Percentiles rank a stretch among this genome's conserved stretches.
These are phyloP conservation scores for Fringilla coelebs DNA, from an alignment of 2,797 vertebrate genomes.

Conservation along the genomic window DNA sequence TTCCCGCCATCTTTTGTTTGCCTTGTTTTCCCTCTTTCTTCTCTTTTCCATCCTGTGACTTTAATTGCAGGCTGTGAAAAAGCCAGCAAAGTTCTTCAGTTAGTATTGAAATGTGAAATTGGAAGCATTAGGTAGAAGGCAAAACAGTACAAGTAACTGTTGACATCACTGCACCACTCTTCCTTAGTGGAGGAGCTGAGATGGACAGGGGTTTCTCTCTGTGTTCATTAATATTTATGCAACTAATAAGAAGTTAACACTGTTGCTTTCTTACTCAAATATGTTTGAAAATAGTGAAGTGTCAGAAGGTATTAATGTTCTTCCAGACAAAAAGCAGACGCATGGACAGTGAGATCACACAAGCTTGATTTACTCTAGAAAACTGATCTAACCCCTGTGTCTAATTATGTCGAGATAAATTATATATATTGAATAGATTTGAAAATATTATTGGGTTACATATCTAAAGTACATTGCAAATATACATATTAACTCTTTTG, in stretches of 20 bases:
- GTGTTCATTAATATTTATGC: background rate
- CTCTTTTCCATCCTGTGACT: fast-evolving
- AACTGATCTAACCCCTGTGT: background rate
- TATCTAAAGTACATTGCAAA: background rate
- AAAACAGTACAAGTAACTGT: background rate
- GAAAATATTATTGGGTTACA: background rate
- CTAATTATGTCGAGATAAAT: background rate
- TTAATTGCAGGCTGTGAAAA: background rate
- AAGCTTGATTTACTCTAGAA: background rate
- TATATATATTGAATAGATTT: background rate
- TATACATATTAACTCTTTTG: background rate
- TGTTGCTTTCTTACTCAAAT: background rate
- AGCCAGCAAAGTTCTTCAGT: background rate
- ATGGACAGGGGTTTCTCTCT: background rate
- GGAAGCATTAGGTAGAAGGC: background rate
- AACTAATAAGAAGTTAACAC: background rate
- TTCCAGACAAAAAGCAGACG: background rate
- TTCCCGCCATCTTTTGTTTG: background rate
- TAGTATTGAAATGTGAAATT: background rate
- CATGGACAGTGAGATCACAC: background rate
- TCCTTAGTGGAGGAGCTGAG: background rate
- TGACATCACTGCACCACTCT: background rate
- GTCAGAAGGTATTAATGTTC: background rate
- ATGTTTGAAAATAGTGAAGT: background rate
- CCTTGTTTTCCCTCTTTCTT: background rate